Conservation (phyloP, 2,113 vertebrate genomes). For the Strix aluco region DNA sequence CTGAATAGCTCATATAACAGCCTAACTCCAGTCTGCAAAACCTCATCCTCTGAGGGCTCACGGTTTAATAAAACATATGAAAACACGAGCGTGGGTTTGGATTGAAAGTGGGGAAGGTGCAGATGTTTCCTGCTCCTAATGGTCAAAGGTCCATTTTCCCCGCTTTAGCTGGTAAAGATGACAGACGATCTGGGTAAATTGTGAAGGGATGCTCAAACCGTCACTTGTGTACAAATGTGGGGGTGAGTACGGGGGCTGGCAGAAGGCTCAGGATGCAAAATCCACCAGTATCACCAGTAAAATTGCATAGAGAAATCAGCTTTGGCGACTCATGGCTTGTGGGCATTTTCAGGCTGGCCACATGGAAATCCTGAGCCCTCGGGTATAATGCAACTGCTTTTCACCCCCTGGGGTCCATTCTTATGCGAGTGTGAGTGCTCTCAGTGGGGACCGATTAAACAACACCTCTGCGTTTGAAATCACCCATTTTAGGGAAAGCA, state of each 20-base stretch:
- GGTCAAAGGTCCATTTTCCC: not conserved
- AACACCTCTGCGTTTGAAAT: not conserved
- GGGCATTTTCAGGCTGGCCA: not conserved
- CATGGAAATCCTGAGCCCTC: not conserved
- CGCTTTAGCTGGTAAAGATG: not conserved
- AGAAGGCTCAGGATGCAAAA: not conserved
- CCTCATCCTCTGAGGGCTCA: not conserved
- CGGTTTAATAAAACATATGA: rapidly evolving
- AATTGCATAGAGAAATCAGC: rapidly evolving
- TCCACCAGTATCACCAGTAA: not conserved
- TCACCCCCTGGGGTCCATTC: not conserved
- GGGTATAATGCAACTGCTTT: not conserved
- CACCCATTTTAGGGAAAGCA: not conserved
- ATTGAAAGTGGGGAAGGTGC: not conserved
- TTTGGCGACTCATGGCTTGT: not conserved
- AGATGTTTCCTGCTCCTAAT: not conserved
- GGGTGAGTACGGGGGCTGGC: not conserved
- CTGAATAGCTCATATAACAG: constrained; percentile 32
- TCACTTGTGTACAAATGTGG: rapidly evolving
- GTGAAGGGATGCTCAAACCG: not conserved
- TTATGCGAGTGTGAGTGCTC: not conserved
- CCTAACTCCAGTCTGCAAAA: not conserved
- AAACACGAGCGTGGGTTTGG: not conserved
- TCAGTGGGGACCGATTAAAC: not conserved
- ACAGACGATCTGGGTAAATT: not conserved